These are phyloP conservation scores for Zaprionus capensis DNA, from an alignment of 1,140 invertebrate genomes.

Conservation along the genomic window DNA sequence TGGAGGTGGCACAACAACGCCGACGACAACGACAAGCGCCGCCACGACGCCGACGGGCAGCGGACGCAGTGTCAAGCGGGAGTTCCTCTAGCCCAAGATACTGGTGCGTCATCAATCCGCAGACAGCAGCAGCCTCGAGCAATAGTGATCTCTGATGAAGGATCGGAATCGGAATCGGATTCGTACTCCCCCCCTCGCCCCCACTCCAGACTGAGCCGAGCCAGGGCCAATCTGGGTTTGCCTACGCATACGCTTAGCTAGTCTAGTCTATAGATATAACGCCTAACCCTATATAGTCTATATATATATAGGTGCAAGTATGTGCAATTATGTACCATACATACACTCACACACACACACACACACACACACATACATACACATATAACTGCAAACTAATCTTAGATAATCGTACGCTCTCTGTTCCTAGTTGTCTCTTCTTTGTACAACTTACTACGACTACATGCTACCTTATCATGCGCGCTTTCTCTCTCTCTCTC, in stretches of 20 bases:
- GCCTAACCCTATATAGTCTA: conserved; percentile 19
- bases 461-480: conserved; percentile 13
- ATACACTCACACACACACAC: not conserved
- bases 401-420: conserved; percentile 33
- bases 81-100: conserved; percentile 84
- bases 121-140: conserved; percentile 67
- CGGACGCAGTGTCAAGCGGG: conserved; percentile 64
- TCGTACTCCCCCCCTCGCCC: conserved; percentile 1
- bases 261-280: conserved; percentile 55
- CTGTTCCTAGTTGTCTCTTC: conserved; percentile 29
- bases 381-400: conserved; percentile 22
- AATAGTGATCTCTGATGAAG: conserved; percentile 37
- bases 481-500: conserved; percentile 2
- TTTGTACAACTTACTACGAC: conserved; percentile 1
- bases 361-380: not conserved
- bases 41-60: conserved; percentile 61
- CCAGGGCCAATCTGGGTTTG: conserved; percentile 31
- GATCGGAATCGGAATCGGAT: conserved; percentile 1
- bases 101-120: conserved; percentile 71
- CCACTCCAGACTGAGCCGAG: conserved; percentile 20
- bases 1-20: conserved; percentile 26
- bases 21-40: conserved; percentile 47
- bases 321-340: not conserved
- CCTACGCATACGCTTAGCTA: conserved; percentile 70
- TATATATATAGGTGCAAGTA: not conserved